Conservation (phyloP, 2,113 vertebrate genomes). For the Ursus arctos region DNA sequence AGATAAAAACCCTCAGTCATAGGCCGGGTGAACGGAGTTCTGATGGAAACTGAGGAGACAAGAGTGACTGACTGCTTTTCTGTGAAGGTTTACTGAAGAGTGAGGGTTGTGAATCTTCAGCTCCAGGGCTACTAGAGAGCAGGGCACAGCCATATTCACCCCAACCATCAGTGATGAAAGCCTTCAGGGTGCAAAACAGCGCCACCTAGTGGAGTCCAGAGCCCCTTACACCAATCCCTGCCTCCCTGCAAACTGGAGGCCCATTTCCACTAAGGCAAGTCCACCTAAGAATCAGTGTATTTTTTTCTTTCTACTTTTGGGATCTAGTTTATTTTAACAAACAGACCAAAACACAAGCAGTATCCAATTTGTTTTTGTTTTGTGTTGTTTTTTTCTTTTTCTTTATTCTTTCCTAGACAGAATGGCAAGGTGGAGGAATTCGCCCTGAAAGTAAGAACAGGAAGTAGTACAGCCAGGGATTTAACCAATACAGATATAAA, state of each 20-base stretch:
- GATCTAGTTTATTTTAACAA: not conserved
- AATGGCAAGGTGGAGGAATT: not conserved
- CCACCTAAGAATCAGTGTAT: no score
- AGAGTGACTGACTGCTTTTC: not conserved
- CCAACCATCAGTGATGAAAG: no score
- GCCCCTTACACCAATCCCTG: no score
- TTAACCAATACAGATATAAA: no score
- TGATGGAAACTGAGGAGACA: not conserved
- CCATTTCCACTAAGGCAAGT: no score
- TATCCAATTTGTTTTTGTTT: not conserved
- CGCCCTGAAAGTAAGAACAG: not conserved
- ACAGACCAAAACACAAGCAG: not conserved
- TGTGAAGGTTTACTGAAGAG: not conserved
- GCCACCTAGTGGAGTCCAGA: no score
- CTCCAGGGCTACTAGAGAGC: no score
- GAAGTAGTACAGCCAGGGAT: no score
- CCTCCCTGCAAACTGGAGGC: no score
- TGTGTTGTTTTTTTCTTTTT: not conserved
- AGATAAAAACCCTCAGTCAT: not conserved
- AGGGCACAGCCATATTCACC: not conserved
- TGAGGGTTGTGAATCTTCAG: not conserved
- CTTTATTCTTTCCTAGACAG: not conserved
- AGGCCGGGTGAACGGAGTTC: not conserved
- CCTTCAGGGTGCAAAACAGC: no score
- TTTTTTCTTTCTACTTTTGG: not conserved